A percentile compares a stretch with the other conserved stretches of the same genome.
Conservation (phyloP, 1,140 invertebrate genomes). For the Drosophila funebris region DNA sequence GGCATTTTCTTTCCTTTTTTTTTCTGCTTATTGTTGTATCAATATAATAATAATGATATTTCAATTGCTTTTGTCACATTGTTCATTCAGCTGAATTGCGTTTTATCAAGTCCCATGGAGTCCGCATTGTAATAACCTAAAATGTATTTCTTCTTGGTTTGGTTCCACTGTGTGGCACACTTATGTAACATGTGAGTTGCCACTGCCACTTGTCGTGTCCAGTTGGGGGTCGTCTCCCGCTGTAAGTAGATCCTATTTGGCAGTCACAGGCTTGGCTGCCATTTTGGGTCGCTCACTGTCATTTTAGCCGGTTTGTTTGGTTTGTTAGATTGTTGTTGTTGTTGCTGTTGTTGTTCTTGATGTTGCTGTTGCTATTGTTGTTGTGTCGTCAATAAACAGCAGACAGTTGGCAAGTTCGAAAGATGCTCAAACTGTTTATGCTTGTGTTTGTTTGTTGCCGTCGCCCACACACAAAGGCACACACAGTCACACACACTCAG, state of each 20-base stretch:
- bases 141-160: conserved; percentile 6
- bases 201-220: conserved; percentile 63
- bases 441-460: conserved; percentile 37
- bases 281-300: conserved; percentile 34
- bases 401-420: conserved; percentile 73
- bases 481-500: conserved; percentile 29
- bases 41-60: conserved; percentile 16
- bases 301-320: conserved; percentile 43
- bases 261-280: conserved; percentile 58
- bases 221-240: conserved; percentile 10
- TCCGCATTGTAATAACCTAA: conserved; percentile 31
- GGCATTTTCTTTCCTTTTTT: not conserved
- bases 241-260: conserved; percentile 69
- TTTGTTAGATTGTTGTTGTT: conserved; percentile 15
- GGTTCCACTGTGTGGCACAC: conserved; percentile 26
- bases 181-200: conserved; percentile 46
- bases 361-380: conserved; percentile 19
- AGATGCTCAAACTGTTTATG: conserved; percentile 48
- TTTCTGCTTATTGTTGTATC: not conserved
- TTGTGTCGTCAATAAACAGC: conserved; percentile 66
- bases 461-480: conserved; percentile 20
- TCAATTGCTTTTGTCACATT: conserved; percentile 19
- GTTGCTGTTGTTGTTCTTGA: conserved; percentile 11
- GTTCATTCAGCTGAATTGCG: conserved; percentile 27
- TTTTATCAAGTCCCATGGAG: conserved; percentile 12